Percentiles rank a stretch among this genome's conserved stretches.
Conservation (phyloP, 2,888 invertebrate species). For the Diarsia rubi region DNA sequence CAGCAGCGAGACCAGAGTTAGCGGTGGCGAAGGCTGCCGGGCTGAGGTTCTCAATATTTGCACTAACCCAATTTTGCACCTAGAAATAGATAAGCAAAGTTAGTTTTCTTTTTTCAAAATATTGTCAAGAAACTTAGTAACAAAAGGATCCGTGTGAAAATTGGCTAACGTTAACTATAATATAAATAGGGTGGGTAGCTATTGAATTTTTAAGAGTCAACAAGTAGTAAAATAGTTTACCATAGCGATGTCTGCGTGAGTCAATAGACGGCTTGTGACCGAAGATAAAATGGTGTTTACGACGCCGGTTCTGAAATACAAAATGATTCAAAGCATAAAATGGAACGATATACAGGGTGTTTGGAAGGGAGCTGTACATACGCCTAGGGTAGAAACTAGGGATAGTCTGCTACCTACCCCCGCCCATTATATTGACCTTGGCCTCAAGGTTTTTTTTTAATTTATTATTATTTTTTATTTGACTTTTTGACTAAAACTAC, state of each 20-base stretch:
- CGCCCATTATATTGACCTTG: no score
- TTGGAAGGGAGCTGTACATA: no score
- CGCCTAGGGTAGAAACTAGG: no score
- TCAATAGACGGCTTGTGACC: constrained; percentile 80
- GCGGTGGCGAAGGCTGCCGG: constrained; percentile 69
- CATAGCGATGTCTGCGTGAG: constrained; percentile 76
- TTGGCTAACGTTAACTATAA: background rate
- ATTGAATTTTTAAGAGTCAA: background rate
- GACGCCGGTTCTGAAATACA: constrained; percentile 75
- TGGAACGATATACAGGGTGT: background rate
- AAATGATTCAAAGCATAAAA: background rate
- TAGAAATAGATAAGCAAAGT: constrained; percentile 56
- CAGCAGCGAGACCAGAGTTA: constrained; percentile 69
- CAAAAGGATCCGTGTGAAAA: background rate
- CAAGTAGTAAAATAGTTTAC: constrained; percentile 63
- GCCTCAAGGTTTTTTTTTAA: no score
- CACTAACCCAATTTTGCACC: constrained; percentile 80
- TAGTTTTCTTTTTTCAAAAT: background rate
- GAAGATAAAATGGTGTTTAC: constrained; percentile 75
- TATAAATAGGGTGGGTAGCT: background rate
- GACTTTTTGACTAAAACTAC: no score
- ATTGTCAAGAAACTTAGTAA: background rate
- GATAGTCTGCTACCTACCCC: no score
- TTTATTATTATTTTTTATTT: no score
- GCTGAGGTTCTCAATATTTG: constrained; percentile 72